These are phyloP conservation scores for Diplodus puntazzo DNA, from an alignment of 2,797 vertebrate genomes.

Conservation along the genomic window DNA sequence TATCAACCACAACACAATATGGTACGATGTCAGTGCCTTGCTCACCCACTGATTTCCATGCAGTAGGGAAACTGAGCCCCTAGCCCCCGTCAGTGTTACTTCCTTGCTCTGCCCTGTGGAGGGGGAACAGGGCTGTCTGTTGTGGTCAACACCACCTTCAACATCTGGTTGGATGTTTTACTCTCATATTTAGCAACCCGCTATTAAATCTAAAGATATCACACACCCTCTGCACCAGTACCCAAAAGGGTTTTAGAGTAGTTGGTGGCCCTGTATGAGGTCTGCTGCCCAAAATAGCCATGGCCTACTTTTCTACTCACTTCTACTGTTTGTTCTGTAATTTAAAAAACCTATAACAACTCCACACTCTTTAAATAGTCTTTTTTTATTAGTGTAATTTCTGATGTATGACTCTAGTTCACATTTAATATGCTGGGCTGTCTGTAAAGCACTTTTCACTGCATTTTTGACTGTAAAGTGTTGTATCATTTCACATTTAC, in stretches of 20 bases:
- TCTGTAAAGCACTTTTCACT: background rate
- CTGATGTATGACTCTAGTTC: background rate
- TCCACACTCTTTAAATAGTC: background rate
- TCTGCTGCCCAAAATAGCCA: slow-evolving; percentile 59
- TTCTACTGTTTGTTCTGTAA: slow-evolving; percentile 38
- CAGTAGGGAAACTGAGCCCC: background rate
- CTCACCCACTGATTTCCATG: background rate
- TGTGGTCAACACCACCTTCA: slow-evolving; percentile 52
- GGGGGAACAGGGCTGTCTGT: background rate
- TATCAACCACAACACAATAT: background rate
- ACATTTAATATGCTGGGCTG: background rate
- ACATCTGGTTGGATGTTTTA: slow-evolving; percentile 64
- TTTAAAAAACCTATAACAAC: slow-evolving; percentile 18
- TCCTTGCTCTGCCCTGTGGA: slow-evolving; percentile 8
- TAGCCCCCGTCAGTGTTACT: background rate
- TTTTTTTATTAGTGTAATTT: slow-evolving; percentile 28
- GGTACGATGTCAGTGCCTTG: background rate
- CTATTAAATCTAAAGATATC: slow-evolving; percentile 81
- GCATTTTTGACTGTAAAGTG: background rate
- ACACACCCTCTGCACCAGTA: slow-evolving; percentile 36
- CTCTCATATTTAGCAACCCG: slow-evolving; percentile 71
- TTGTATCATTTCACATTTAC: background rate
- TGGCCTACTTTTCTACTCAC: slow-evolving; percentile 56
- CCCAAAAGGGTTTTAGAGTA: slow-evolving; percentile 52
- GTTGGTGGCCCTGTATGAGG: slow-evolving; percentile 61